Evolutionary conservation across 2,888 invertebrate genomes (phyloP).

Genomic region (Rapana venosa): DNA sequence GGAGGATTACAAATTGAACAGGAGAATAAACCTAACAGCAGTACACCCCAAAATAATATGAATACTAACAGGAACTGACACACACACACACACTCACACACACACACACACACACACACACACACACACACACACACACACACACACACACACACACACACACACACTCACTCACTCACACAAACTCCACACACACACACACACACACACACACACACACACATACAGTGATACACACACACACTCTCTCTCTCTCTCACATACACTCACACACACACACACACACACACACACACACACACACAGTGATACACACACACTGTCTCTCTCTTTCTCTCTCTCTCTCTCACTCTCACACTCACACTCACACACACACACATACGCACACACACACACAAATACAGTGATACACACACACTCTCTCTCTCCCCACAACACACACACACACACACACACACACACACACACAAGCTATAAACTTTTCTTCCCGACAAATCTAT

Average conservation of each 20-base stretch:
- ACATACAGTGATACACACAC: not conserved
- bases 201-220: not conserved
- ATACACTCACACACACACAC: not conserved
- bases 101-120: no score
- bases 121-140: no score
- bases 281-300: not conserved
- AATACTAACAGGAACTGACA: no score
- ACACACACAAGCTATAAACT: not conserved
- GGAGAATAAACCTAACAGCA: no score
- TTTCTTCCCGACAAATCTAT: not conserved
- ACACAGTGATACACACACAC: not conserved
- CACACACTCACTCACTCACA: no score
- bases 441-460: slow-evolving; percentile 24
- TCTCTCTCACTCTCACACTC: slow-evolving; percentile 1
- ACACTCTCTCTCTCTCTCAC: not conserved
- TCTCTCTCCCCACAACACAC: not conserved
- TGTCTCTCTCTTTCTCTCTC: not conserved
- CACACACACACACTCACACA: no score
- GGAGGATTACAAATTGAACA: no score
- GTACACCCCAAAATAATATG: no score
- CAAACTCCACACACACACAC: not conserved
- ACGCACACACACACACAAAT: not conserved
- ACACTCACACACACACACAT: slow-evolving; percentile 8
- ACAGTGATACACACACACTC: not conserved
- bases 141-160: no score